phyloP scores from a whole-genome alignment of 2,888 invertebrate species.

The Cosmia pyralina region DNA sequence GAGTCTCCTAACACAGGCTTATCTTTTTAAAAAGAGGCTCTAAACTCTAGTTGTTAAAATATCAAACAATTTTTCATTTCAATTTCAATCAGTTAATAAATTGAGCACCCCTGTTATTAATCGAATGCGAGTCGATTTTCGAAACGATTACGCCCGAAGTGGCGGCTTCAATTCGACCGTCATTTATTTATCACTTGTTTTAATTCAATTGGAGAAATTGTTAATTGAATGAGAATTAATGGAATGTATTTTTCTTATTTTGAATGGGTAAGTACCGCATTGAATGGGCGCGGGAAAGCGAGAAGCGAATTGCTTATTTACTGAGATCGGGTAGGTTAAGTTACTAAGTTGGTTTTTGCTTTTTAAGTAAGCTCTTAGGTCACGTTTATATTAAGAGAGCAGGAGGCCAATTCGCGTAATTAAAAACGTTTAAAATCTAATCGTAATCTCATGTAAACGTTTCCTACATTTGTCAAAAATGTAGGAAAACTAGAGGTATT shows the following conservation, averaged over 20 bases:
- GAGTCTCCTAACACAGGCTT: too few relatives aligned
- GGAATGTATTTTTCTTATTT: conserved; percentile 27
- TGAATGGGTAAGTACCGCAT: conserved; percentile 27
- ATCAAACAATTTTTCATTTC: too few relatives aligned
- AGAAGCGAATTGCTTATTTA: conserved; percentile 26
- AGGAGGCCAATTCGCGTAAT: background rate
- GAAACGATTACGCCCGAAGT: conserved; percentile 33
- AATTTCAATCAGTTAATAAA: background rate
- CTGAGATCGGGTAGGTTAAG: background rate
- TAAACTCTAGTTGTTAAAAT: too few relatives aligned
- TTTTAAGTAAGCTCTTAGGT: background rate
- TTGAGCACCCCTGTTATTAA: conserved; percentile 32
- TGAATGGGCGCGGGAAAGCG: conserved; percentile 18
- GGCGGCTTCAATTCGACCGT: conserved; percentile 32
- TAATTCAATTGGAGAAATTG: conserved; percentile 41
- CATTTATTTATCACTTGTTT: conserved; percentile 50
- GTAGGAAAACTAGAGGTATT: too few relatives aligned
- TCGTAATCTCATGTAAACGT: background rate
- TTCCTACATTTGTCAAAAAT: too few relatives aligned
- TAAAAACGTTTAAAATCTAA: background rate
- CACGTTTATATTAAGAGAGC: background rate
- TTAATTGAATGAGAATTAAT: conserved; percentile 54
- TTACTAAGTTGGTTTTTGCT: background rate
- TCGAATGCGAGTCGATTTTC: conserved; percentile 34
- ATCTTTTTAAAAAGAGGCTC: too few relatives aligned